Base-by-base conservation (phyloP, 1,140 invertebrate species). In the Lysiphlebus fabarum region DNA sequence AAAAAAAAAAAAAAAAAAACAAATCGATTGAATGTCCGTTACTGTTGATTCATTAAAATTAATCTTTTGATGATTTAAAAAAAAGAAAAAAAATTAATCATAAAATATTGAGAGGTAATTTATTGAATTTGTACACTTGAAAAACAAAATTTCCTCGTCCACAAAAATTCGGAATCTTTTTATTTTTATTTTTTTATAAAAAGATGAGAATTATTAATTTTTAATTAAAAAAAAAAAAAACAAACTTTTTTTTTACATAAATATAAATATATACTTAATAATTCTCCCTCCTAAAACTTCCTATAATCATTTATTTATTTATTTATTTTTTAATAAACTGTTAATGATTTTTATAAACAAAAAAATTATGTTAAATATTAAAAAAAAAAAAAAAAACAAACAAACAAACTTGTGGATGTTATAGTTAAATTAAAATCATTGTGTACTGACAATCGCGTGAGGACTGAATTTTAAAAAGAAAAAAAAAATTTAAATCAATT, bases 11-110 rank as follows among this genome's bases (percentile, higher is more conserved):
- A 17, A 17, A 17, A 17, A 17, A 17, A 17, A 17, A 17, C 11
- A 7, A 5, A 49, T 49, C 4, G 48, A 8, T 33, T 68, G 69
- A 70, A 71, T 70, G 69, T 67, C 66, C 62, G 67, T 70, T 72
- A 64, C 66, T 72, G 68, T 70, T 70, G 67, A 60, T 68, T 68
- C 60, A 72, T 72, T 72, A 67, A 70, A 70, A 65, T 64, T 67
- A 69, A 70, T 71, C 64, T 69, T 71, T 70, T 70, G 66, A 66
- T 70, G 67, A 36, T 36, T 34, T 47, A 64, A 64, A 70, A 17
- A 17, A 17, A 17, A 17, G 3, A 3, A 17, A 3, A 17, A 17
- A 17, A 17, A 17, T 3, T 1, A n/a, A n/a, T n/a, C n/a, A 17
- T 17, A 17, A 17, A 17, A 17, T 17, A 17, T 17, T 17, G 17